Conservation (phyloP, 2,797 vertebrate species). For the Meda fulgida region DNA sequence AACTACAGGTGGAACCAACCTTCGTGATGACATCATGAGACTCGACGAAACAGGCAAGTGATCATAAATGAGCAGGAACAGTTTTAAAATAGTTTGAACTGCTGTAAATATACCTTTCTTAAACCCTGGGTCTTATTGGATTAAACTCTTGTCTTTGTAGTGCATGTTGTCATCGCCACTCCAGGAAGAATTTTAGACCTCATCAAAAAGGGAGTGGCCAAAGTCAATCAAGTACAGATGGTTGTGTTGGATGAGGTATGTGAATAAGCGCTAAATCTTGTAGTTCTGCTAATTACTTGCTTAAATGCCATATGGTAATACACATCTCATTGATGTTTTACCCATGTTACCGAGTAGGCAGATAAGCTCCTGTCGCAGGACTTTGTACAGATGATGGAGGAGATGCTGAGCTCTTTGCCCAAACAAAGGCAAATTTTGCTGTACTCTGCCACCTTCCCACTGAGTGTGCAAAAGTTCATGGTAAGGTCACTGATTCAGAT, state of each 20-base stretch:
- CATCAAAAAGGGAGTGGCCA: constrained; percentile 99
- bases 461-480: constrained; percentile 99
- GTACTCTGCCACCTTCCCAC: constrained; percentile 97
- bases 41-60: constrained; percentile 94
- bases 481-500: constrained; percentile 76
- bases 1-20: constrained; percentile 98
- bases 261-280: background rate
- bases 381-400: constrained; percentile 99
- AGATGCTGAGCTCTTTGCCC: constrained; percentile 93
- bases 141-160: constrained; percentile 69
- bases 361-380: constrained; percentile 99
- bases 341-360: constrained; percentile 77
- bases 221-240: constrained; percentile 98
- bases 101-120: background rate
- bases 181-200: constrained; percentile 98
- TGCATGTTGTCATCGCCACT: constrained; percentile 97
- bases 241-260: constrained; percentile 96
- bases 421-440: constrained; percentile 99
- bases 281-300: background rate
- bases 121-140: background rate
- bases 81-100: background rate
- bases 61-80: background rate
- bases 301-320: background rate
- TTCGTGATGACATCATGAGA: constrained; percentile 98
- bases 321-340: background rate